Conservation (phyloP, 2,113 vertebrate genomes). For the Strix uralensis region DNA sequence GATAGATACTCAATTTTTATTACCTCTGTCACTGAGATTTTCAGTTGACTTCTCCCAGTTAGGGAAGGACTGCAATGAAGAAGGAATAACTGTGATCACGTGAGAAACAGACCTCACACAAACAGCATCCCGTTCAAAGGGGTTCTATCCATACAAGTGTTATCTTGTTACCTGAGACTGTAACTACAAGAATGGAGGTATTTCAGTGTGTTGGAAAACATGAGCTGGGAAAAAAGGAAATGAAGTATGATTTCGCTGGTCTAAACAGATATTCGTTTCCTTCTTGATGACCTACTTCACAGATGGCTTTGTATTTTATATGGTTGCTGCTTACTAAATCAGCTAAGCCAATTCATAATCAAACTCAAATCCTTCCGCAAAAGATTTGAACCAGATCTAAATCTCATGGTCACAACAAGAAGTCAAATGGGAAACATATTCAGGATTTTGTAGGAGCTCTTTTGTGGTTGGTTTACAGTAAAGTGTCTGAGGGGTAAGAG, state of each 20-base stretch:
- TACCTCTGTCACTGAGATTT: slow-evolving; percentile 62
- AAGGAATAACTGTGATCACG: neutral
- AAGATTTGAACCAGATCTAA: neutral
- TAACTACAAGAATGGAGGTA: neutral
- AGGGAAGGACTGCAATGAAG: slow-evolving; percentile 77
- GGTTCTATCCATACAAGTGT: neutral
- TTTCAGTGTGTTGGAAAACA: neutral
- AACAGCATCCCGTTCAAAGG: neutral
- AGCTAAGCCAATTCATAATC: neutral
- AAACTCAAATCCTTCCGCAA: neutral
- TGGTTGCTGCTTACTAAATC: neutral
- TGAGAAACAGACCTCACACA: neutral
- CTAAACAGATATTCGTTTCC: neutral
- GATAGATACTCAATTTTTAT: neutral
- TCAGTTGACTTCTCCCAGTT: slow-evolving; percentile 59
- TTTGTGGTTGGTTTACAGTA: neutral
- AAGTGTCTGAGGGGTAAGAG: neutral
- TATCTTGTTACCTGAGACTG: neutral
- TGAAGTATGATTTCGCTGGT: neutral
- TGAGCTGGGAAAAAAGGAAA: neutral
- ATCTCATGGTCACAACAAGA: neutral
- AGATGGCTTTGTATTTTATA: neutral
- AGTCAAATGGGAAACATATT: neutral
- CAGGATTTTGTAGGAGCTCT: neutral
- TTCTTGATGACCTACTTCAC: neutral